Base-by-base conservation (phyloP, 2,888 invertebrate genomes). In the Macrosiphum euphorbiae region DNA sequence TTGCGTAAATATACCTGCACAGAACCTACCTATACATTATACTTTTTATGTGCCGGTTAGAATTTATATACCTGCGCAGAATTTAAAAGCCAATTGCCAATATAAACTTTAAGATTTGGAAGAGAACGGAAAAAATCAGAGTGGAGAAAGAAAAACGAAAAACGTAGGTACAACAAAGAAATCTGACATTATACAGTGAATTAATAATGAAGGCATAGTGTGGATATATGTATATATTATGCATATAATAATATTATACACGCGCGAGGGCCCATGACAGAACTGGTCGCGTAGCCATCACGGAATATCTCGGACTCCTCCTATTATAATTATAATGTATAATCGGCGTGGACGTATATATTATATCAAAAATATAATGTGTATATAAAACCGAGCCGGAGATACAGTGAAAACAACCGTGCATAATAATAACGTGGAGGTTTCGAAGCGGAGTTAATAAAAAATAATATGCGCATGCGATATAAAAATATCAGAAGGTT, bases 271-370 rank as follows among this genome's bases (percentile, higher is more conserved):
- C 90, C 90, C 93, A 89, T 94, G 90, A 90, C 90, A 84, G 85
- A 93, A 94, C 93, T 94, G 93, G 93, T 94, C 90, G 93, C 90
- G 93, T 92, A 88, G 93, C 93, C 93, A 94, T 94, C 93, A 94
- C 93, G 86, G 47, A 90, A 86, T 94, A 90, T 90, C 67, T 90
- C 61, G 93, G 93, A 94, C 93, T 94, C 93, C 93, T 94, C 93
- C 93, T 94, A 58, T 58, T 90, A 92, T 90, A 90, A 90, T 47
- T 35, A 90, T 91, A 78, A 47, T 44, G n/a, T 91, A 55, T 92
- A 88, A 92, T 92, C 47, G 61, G 35, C 85, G 88, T 78, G 44
- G 52, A 88, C 50, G 35, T 88, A 55, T 88, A 84, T 7, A 84
- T 41, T 35, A 85, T 85, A 85, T 85, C 28, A 85, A 44, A 44